Conservation (phyloP, 2,113 vertebrate species). For the Notiomystis cincta region DNA sequence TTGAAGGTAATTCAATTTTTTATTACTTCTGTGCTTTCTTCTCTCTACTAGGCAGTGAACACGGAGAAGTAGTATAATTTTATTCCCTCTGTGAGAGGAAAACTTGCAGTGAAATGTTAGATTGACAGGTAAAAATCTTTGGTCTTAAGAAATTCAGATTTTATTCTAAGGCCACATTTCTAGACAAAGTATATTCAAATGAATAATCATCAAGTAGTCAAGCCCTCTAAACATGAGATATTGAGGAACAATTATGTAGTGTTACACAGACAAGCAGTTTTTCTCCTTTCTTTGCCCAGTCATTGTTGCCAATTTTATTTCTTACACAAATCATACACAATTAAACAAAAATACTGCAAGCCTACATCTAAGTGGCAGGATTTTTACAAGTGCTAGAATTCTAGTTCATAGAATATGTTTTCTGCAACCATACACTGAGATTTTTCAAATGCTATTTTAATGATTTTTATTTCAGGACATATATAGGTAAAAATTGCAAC, state of each 20-base stretch:
- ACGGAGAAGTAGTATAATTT: constrained; percentile 58
- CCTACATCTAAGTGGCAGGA: background rate
- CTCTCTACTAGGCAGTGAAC: constrained; percentile 57
- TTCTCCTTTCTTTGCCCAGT: constrained; percentile 48
- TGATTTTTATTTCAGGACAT: constrained; percentile 6
- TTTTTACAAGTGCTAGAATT: background rate
- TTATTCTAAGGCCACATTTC: constrained; percentile 37
- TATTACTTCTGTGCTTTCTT: constrained; percentile 66
- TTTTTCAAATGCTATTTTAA: constrained; percentile 17
- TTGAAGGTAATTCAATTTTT: constrained; percentile 71
- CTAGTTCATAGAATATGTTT: background rate
- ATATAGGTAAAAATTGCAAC: background rate
- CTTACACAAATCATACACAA: constrained; percentile 61
- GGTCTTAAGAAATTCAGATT: constrained; percentile 59
- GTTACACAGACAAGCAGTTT: constrained; percentile 44
- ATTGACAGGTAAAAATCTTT: constrained; percentile 54
- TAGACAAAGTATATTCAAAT: constrained; percentile 66
- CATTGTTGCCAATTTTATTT: constrained; percentile 39
- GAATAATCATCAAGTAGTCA: constrained; percentile 20
- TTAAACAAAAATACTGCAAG: constrained; percentile 57
- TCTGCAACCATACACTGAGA: background rate
- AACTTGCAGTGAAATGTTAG: background rate
- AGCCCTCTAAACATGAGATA: constrained; percentile 58
- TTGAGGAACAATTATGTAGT: constrained; percentile 45
- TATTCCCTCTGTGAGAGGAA: background rate